Percentiles rank a stretch among this genome's conserved stretches.
These are phyloP conservation scores for Phengaris alcon DNA, from an alignment of 2,888 invertebrate genomes.

Conservation along the genomic window DNA sequence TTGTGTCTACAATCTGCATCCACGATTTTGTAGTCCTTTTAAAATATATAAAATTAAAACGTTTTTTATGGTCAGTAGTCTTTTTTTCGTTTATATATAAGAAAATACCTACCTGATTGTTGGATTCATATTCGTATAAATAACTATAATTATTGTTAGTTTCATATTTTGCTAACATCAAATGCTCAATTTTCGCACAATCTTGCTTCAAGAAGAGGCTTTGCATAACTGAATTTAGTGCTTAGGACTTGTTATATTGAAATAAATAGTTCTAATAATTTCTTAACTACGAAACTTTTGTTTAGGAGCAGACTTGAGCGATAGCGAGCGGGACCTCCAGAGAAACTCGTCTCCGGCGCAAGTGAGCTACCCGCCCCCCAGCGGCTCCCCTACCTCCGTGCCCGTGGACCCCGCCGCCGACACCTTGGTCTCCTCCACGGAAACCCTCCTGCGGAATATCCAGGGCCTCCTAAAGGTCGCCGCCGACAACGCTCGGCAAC, in stretches of 20 bases:
- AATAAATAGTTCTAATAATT: too few relatives aligned
- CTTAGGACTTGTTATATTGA: too few relatives aligned
- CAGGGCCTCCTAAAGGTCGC: slow-evolving; percentile 97
- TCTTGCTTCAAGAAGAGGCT: too few relatives aligned
- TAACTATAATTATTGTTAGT: too few relatives aligned
- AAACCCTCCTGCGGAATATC: slow-evolving; percentile 95
- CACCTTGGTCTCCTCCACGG: slow-evolving; percentile 88
- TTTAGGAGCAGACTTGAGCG: slow-evolving; percentile 84
- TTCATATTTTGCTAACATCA: too few relatives aligned
- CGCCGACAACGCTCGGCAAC: slow-evolving; percentile 97
- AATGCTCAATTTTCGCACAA: too few relatives aligned
- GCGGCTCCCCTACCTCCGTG: slow-evolving; percentile 74
- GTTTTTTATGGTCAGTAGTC: too few relatives aligned
- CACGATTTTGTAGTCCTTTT: not conserved
- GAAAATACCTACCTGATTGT: not conserved
- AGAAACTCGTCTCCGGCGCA: slow-evolving; percentile 82
- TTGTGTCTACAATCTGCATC: not conserved
- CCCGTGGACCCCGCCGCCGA: slow-evolving; percentile 73
- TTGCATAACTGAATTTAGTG: too few relatives aligned
- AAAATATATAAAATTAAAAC: not conserved
- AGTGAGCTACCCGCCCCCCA: slow-evolving; percentile 89
- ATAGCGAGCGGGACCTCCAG: slow-evolving; percentile 84
- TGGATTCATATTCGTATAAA: too few relatives aligned
- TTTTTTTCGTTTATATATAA: not conserved
- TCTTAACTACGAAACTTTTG: slow-evolving; percentile 4